phyloP scores from a whole-genome alignment of 2,797 vertebrate genomes.

The Meriones psammophilus region DNA sequence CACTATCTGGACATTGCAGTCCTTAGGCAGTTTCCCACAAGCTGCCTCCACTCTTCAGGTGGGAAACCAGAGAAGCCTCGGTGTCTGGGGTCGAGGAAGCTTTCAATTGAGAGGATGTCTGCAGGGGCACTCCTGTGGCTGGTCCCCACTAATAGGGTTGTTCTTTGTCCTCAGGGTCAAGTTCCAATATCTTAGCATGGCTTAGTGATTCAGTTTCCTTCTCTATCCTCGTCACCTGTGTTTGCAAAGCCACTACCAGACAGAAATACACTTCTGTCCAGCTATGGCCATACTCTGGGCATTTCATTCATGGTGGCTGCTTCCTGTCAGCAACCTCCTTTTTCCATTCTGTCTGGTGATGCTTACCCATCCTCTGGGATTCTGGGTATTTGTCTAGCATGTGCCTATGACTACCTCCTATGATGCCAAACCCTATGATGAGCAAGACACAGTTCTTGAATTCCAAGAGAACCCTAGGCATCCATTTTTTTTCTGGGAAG shows the following conservation, averaged over 20 bases:
- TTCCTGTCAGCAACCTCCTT: constrained; percentile 12
- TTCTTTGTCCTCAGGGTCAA: neutral
- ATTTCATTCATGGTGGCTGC: neutral
- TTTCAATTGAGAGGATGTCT: neutral
- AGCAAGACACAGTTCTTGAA: constrained; percentile 22
- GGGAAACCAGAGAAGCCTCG: neutral
- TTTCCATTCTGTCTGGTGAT: constrained; percentile 29
- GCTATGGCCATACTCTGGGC: neutral
- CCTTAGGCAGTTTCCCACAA: neutral
- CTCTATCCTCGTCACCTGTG: neutral
- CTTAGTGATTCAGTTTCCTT: neutral
- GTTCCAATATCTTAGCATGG: neutral
- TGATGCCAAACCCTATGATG: constrained; percentile 16
- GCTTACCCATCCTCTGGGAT: constrained; percentile 42
- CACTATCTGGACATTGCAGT: neutral
- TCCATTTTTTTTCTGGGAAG: constrained; percentile 39
- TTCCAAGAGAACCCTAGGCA: constrained; percentile 7
- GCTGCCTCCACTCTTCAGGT: neutral
- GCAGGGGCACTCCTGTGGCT: neutral
- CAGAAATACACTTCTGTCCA: neutral
- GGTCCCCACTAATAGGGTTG: neutral
- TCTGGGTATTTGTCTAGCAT: constrained; percentile 37
- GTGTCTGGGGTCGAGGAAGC: neutral
- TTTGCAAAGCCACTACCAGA: neutral
- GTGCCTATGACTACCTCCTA: neutral